Base-by-base conservation (phyloP, 1,140 invertebrate species). In the Trichonephila clavata region DNA sequence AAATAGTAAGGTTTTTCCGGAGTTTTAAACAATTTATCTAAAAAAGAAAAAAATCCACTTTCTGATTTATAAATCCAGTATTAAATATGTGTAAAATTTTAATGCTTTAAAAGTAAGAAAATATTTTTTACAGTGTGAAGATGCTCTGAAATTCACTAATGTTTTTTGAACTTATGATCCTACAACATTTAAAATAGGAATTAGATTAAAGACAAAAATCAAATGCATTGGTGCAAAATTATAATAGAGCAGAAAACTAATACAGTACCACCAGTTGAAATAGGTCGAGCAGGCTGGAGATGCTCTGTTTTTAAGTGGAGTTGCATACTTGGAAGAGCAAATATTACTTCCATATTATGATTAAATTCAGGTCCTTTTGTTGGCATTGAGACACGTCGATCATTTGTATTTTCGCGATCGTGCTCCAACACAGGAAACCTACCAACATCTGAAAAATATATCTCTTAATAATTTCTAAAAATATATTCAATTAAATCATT, bases 301-400 rank as follows among this genome's bases (percentile, higher is more conserved):
- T 99, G 99, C 95, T 98, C 98, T 3, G 98, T 99, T 96, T 99
- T 98, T 65, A 99, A 97, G 95, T 99, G 98, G 93, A 99, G 96
- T 96, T 99, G 98, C 94, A 99, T 96, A 27, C 98, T 98, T 0
- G 99, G 99, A 94, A 99, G 96, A 10, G 98, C 98, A 96, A 99
- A 99, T 95, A 99, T 99, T 7, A 99, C 98, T 96, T 99, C 99
- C 60, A 98, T 97, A 86, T 97, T 98, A 95, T 99, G 98, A 95
- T 98, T 98, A 80, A 97, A 97, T 95, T 98, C 98, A 93, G 97
- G 97, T 63, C 97, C 96, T 95, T 98, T 97, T 92, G 96, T 86
- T 86, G 81, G 86, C 68, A 95, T 94, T n/a, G 94, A 94, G 63
- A 95, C 94, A 39, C 95, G 94, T 13, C 94, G 94, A 92, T 95